A percentile compares a stretch with the other conserved stretches of the same genome.
phyloP scores from a whole-genome alignment of 2,113 vertebrate species.

The Uria aalge region DNA sequence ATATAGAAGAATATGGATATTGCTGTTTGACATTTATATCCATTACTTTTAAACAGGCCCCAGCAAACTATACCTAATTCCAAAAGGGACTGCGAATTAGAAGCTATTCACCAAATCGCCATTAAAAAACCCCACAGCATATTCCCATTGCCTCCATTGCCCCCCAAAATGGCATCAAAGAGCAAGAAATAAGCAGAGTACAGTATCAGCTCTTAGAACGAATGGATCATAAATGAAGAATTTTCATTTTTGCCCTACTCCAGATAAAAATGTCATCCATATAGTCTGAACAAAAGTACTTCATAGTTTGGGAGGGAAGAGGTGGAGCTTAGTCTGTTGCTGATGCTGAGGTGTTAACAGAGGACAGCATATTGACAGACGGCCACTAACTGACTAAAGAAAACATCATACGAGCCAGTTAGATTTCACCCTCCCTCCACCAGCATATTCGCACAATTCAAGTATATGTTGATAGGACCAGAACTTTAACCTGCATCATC shows the following conservation, averaged over 20 bases:
- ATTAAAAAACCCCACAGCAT: neutral
- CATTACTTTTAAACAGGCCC: neutral
- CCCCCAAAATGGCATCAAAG: neutral
- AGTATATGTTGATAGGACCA: neutral
- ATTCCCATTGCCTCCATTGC: neutral
- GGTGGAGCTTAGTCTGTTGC: neutral
- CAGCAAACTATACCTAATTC: neutral
- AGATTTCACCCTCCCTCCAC: neutral
- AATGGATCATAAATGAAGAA: neutral
- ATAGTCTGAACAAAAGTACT: neutral
- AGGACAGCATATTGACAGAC: neutral
- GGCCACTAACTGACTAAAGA: neutral
- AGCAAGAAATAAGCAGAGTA: neutral
- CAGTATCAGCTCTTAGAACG: neutral
- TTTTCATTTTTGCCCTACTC: neutral
- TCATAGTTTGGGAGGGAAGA: neutral
- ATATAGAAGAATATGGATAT: neutral
- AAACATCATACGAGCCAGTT: neutral
- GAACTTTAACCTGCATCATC: neutral
- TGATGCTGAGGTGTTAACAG: neutral
- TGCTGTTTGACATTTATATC: neutral
- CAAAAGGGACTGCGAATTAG: neutral
- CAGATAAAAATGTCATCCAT: neutral
- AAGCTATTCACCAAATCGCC: neutral
- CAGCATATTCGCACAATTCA: neutral